Base-by-base conservation (phyloP, 1,140 invertebrate species). In the Holotrichia oblita region DNA sequence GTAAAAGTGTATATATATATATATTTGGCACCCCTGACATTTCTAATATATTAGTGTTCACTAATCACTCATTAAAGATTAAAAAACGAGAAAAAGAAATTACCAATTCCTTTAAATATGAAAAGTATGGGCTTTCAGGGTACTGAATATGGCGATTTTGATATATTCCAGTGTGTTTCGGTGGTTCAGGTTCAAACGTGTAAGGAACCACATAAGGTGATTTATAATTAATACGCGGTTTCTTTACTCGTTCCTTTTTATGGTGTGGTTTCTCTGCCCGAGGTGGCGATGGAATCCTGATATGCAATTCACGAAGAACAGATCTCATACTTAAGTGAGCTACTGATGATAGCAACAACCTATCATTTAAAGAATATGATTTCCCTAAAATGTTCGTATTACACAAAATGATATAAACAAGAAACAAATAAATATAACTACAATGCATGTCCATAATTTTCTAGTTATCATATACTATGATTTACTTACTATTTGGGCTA, bases 251-350 rank as follows among this genome's bases (percentile, higher is more conserved):
- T 42, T 75, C 77, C 69, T 77, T 77, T 76, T 41, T 48, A 12
- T 34, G 72, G 6, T 7, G 22, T 24, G 3, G 8, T 14, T 42
- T 24, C 27, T 55, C 69, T 76, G 44, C 77, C 27, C 41, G 77
- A 59, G 85, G 85, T 20, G 85, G 85, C 14, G 85, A 86, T 14
- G 85, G 85, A 44, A 86, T 84, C 44, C 85, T 78, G 8, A 86
- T 73, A 77, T 86, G 85, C 14, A 86, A 76, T 79, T 86, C 85
- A 74, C 80, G 81, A 17, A 86, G 77, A 22, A 84, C 85, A n/a
- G 80, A 27, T 59, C 76, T 76, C 72, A 86, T 83, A 3, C 81
- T 82, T 20, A 86, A 74, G 82, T 86, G 85, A 20, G 82, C 82
- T 7, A 86, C 83, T 8, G 81, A 79, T 20, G 84, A 85, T 17